Percentiles rank a stretch among this genome's conserved stretches.
Evolutionary conservation across 2,888 invertebrate genomes (phyloP).

Genomic region (Harpalus rufipes): DNA sequence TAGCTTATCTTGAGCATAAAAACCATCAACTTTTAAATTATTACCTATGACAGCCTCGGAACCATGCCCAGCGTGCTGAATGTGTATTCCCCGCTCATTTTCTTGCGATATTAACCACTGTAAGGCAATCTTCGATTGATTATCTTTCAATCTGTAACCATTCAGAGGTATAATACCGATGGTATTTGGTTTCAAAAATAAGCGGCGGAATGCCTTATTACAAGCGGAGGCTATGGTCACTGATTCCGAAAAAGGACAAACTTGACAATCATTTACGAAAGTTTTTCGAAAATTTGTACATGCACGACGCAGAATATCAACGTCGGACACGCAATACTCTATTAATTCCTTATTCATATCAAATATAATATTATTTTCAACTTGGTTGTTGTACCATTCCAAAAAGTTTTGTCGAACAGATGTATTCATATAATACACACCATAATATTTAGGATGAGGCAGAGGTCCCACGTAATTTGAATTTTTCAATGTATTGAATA

Average conservation of each 20-base stretch:
- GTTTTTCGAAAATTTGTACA: slow-evolving; percentile 71
- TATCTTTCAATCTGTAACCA: slow-evolving; percentile 71
- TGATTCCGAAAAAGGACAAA: slow-evolving; percentile 71
- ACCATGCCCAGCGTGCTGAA: slow-evolving; percentile 60
- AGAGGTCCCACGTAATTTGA: slow-evolving; percentile 67
- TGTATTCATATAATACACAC: slow-evolving; percentile 67
- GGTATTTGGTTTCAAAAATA: slow-evolving; percentile 70
- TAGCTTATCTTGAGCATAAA: not conserved
- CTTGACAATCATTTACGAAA: slow-evolving; percentile 68
- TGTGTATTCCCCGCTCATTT: slow-evolving; percentile 51
- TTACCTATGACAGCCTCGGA: slow-evolving; percentile 37
- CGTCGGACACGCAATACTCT: slow-evolving; percentile 67
- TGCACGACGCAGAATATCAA: slow-evolving; percentile 65
- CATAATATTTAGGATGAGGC: slow-evolving; percentile 68
- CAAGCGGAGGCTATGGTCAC: slow-evolving; percentile 71
- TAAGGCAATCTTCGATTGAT: slow-evolving; percentile 66
- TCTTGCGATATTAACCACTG: slow-evolving; percentile 69
- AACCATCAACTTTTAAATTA: slow-evolving; percentile 29
- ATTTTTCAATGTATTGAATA: too few species aligned
- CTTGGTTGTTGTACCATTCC: too few species aligned
- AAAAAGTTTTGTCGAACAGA: too few species aligned
- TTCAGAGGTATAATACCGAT: slow-evolving; percentile 71
- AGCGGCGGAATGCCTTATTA: slow-evolving; percentile 69
- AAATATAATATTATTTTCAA: too few species aligned
- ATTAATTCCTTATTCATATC: slow-evolving; percentile 69